phyloP scores from a whole-genome alignment of 2,888 invertebrate genomes.

The Machimus atricapillus region DNA sequence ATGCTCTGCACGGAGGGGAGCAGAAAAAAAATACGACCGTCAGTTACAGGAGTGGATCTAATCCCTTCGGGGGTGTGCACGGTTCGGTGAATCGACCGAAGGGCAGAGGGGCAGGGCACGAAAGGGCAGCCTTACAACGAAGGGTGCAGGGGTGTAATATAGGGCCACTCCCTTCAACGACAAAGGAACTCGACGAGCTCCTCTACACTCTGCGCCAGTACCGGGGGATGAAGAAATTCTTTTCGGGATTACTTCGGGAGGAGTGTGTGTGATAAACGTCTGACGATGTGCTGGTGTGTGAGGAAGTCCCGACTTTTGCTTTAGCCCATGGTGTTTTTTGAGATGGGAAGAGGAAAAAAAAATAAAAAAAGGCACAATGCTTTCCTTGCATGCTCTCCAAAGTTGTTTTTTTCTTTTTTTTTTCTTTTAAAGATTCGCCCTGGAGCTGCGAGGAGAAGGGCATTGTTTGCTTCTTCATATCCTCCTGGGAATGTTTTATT shows the following conservation, averaged over 20 bases:
- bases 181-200: background rate
- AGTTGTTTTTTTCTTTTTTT: background rate
- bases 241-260: background rate
- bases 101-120: background rate
- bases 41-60: background rate
- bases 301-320: background rate
- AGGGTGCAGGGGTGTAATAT: background rate
- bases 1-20: background rate
- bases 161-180: constrained; percentile 27
- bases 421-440: background rate
- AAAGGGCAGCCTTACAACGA: background rate
- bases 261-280: background rate
- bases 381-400: constrained; percentile 10
- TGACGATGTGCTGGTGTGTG: background rate
- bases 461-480: constrained; percentile 3
- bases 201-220: background rate
- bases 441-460: background rate
- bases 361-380: background rate
- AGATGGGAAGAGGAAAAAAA: background rate
- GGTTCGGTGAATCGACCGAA: background rate
- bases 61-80: background rate
- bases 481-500: constrained; percentile 26
- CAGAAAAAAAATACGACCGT: background rate
- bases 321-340: background rate
- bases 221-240: background rate